Conservation (phyloP, 2,113 vertebrate species). For the Eubucco bourcierii region DNA sequence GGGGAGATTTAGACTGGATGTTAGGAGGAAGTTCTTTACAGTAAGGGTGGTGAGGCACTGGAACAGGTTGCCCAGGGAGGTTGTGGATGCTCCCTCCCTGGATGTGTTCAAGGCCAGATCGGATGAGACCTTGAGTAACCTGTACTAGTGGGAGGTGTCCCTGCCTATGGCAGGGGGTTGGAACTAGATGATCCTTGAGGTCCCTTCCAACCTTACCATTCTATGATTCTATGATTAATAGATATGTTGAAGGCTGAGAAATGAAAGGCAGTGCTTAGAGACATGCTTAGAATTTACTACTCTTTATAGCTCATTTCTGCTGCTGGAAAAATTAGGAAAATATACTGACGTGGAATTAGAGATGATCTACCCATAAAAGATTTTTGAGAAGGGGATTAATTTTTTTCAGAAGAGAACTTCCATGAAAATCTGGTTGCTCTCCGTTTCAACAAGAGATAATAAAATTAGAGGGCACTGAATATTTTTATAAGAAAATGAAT, state of each 20-base stretch:
- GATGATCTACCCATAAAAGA: background rate
- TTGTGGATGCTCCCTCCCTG: no score
- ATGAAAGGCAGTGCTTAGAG: background rate
- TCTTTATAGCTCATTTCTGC: background rate
- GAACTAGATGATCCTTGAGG: no score
- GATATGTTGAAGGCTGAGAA: background rate
- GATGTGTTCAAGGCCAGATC: no score
- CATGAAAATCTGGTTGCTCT: background rate
- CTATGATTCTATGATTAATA: no score
- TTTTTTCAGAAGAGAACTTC: background rate
- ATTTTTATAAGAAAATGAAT: background rate
- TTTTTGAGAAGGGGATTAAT: background rate
- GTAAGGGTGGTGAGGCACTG: no score
- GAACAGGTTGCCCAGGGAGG: no score
- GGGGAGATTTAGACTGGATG: no score
- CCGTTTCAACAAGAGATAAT: background rate
- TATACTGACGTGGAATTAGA: background rate
- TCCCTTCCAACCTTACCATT: no score
- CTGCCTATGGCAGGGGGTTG: no score
- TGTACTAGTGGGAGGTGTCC: no score
- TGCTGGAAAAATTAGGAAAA: background rate
- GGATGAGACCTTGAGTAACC: no score
- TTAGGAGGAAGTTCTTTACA: no score
- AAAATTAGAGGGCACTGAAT: background rate
- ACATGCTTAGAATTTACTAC: background rate